Conservation (phyloP, 2,888 invertebrate genomes). For the Ctena decussata region DNA sequence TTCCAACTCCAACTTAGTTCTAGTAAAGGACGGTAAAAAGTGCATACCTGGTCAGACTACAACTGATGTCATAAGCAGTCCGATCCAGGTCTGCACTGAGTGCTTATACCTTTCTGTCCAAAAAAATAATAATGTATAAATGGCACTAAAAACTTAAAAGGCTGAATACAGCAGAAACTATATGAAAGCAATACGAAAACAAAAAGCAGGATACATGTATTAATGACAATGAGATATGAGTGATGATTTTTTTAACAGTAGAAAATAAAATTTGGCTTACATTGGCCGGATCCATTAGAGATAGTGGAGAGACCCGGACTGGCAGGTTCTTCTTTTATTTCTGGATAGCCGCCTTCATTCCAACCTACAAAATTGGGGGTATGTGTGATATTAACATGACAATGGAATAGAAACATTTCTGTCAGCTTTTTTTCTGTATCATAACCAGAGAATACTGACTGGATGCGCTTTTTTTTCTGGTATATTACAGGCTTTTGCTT, state of each 20-base stretch:
- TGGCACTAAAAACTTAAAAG: no score
- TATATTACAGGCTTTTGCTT: no score
- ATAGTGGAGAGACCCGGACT: slow-evolving; percentile 57
- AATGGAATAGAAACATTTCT: no score
- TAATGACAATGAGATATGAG: slow-evolving; percentile 19
- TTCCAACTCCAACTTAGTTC: no score
- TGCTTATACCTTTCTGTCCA: no score
- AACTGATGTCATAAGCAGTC: background rate
- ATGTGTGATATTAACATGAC: background rate
- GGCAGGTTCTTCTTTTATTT: slow-evolving; percentile 33
- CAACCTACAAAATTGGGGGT: slow-evolving; percentile 18
- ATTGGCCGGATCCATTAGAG: slow-evolving; percentile 64
- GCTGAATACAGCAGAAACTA: slow-evolving; percentile 4
- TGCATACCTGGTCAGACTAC: no score
- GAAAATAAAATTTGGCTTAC: slow-evolving; percentile 57
- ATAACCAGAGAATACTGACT: no score
- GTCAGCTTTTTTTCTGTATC: no score
- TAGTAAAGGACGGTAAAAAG: no score
- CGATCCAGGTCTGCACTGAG: background rate
- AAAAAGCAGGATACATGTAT: slow-evolving; percentile 13
- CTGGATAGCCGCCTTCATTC: slow-evolving; percentile 14
- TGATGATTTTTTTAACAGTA: slow-evolving; percentile 12
- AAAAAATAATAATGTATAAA: no score
- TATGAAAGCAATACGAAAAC: slow-evolving; percentile 6
- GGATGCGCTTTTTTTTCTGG: no score